Evolutionary conservation across 92 coral and sea anemone genomes (phyloP).

Genomic region (Diadumene lineata): DNA sequence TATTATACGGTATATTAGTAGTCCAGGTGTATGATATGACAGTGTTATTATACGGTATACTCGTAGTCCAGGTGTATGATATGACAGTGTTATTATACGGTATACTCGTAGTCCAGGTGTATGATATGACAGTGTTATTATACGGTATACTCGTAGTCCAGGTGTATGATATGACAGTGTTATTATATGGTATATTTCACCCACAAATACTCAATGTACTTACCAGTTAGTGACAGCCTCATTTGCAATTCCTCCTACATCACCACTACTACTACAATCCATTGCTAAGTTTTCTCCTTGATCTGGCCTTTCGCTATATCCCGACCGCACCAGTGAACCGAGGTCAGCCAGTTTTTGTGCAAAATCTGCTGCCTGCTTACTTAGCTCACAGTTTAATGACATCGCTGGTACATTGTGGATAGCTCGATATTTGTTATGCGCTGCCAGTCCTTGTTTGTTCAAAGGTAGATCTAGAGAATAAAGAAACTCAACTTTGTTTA

Average conservation of each 20-base stretch:
- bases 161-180: too few relatives aligned
- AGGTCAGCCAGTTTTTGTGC: slow-evolving; percentile 74
- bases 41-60: too few relatives aligned
- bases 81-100: too few relatives aligned
- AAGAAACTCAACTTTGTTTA: neutral
- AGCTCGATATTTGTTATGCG: slow-evolving; percentile 77
- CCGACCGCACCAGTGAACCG: slow-evolving; percentile 73
- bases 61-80: too few relatives aligned
- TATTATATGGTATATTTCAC: too few relatives aligned
- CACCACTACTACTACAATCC: slow-evolving; percentile 42
- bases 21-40: too few relatives aligned
- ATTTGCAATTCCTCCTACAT: slow-evolving; percentile 39
- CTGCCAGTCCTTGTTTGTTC: slow-evolving; percentile 57
- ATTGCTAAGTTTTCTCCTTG: slow-evolving; percentile 83
- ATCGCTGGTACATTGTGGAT: slow-evolving; percentile 74
- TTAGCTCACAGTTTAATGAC: slow-evolving; percentile 66
- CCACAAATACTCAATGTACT: too few relatives aligned
- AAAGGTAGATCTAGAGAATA: slow-evolving; percentile 26
- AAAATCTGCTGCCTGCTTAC: slow-evolving; percentile 62
- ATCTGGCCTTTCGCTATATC: slow-evolving; percentile 74
- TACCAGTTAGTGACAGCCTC: slow-evolving; percentile 71
- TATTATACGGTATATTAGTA: too few relatives aligned
- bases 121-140: too few relatives aligned
- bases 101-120: too few relatives aligned
- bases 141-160: too few relatives aligned